phyloP scores from a whole-genome alignment of 2,797 vertebrate species.

The Labroides dimidiatus region DNA sequence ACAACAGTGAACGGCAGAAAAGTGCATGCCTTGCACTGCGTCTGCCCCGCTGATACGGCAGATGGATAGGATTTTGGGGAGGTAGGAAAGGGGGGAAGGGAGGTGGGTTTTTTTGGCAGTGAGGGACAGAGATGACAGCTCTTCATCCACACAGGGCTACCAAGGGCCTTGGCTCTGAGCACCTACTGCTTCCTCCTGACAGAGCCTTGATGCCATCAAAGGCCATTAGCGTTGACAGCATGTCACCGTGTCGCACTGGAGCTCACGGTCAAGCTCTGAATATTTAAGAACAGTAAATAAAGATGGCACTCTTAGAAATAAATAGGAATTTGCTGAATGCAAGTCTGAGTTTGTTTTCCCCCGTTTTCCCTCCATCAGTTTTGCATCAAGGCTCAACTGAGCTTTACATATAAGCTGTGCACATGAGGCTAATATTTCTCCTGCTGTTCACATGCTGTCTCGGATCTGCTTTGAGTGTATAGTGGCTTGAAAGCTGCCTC shows the following conservation, averaged over 20 bases:
- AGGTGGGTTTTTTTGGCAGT: constrained; percentile 64
- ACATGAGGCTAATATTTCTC: constrained; percentile 24
- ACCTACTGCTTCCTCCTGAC: constrained; percentile 73
- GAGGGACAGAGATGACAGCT: constrained; percentile 76
- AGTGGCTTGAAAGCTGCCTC: constrained; percentile 40
- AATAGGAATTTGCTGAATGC: constrained; percentile 31
- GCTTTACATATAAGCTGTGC: neutral
- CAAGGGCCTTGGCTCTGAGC: constrained; percentile 71
- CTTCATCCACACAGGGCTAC: constrained; percentile 69
- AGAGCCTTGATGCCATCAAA: constrained; percentile 75
- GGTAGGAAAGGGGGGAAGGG: constrained; percentile 7
- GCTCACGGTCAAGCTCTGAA: constrained; percentile 56
- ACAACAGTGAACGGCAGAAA: constrained; percentile 64
- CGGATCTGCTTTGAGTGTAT: constrained; percentile 34
- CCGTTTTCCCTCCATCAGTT: neutral
- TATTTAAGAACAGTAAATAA: constrained; percentile 62
- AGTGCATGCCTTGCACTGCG: constrained; percentile 72
- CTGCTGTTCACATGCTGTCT: constrained; percentile 24
- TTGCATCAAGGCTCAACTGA: constrained; percentile 17
- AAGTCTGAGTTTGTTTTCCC: constrained; percentile 10
- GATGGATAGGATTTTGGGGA: constrained; percentile 75
- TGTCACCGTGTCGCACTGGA: constrained; percentile 65
- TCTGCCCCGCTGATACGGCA: constrained; percentile 73
- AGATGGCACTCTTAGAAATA: constrained; percentile 37
- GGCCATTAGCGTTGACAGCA: constrained; percentile 75